These are phyloP conservation scores for Argentina silus DNA, from an alignment of 2,797 vertebrate species.

Conservation along the genomic window DNA sequence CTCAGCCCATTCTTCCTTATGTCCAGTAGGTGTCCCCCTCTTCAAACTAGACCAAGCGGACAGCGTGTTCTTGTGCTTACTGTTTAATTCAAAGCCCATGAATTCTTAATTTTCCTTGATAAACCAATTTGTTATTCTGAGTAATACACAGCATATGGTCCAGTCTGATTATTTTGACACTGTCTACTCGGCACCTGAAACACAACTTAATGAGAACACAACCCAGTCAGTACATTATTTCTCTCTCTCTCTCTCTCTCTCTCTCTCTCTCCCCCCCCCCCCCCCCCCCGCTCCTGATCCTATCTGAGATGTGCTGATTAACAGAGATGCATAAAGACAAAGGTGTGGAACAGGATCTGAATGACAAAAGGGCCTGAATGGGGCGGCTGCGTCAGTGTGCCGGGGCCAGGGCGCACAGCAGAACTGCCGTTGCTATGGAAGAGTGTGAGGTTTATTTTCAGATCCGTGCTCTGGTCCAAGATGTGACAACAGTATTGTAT, in stretches of 20 bases:
- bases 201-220: too few relatives aligned
- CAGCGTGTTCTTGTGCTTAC: too few relatives aligned
- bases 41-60: too few relatives aligned
- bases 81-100: too few relatives aligned
- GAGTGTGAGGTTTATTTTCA: constrained; percentile 36
- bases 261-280: constrained; percentile 8
- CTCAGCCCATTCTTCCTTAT: constrained; percentile 20
- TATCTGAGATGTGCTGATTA: constrained; percentile 44
- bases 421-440: constrained; percentile 75
- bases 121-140: too few relatives aligned
- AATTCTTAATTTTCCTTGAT: too few relatives aligned
- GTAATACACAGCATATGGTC: too few relatives aligned
- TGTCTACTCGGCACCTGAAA: too few relatives aligned
- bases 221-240: background rate
- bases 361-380: constrained; percentile 78
- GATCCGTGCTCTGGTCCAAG: constrained; percentile 56
- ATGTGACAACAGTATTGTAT: constrained; percentile 43
- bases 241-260: constrained; percentile 12
- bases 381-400: constrained; percentile 52
- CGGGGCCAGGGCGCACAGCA: constrained; percentile 44
- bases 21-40: constrained; percentile 73
- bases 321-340: constrained; percentile 63
- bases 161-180: too few relatives aligned
- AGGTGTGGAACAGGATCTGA: constrained; percentile 70
- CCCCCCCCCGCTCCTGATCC: constrained; percentile 23